Evolutionary conservation across 1,140 invertebrate genomes (phyloP), one percentile per base, ranked within the genome.

Genomic region (Drosophila eugracilis): DNA sequence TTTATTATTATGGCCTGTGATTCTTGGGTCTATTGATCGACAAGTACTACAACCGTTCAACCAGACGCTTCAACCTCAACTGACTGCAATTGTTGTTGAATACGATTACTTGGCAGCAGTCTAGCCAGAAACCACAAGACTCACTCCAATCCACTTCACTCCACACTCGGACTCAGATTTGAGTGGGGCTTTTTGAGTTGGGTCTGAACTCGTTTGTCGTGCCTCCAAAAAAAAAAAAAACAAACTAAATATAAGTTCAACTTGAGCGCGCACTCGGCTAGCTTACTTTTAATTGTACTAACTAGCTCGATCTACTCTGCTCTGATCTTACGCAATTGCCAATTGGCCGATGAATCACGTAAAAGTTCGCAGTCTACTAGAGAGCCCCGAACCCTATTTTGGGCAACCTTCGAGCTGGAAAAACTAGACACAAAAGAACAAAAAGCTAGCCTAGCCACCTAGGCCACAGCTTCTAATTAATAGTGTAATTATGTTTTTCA

Each of bases 321-420:
- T 83, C 73, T 59, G 77, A 84, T 71, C 81, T 86, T 86, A 86
- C 83, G 83, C 83, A 86, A 86, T 62, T 63, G 47, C 78, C 85
- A 86, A 83, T 81, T 65, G 76, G 36, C 74, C 62, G 73, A 86
- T 86, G 83, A 86, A 63, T 86, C 78, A 85, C 72, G 53, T 24
- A 58, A 58, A 58, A 58, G 52, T 37, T 57, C 4, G 17, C 37
- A 10, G 32, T 22, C 15, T 39, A 67, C 15, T 39, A 67, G 30
- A 66, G 52, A 76, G 37, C 80, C 73, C 78, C 67, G 67, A 42
- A 67, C 63, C 63, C 62, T 66, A 63, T 65, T 65, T 59, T 62
- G 59, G 22, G 48, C 78, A 85, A 65, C 81, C 81, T 85, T 85
- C 80, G 60, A 24, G 34, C 26, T 47, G 52, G 42, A 55, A 77